Base-by-base conservation (phyloP, 2,888 invertebrate genomes). In the Malthinus flaveolus region DNA sequence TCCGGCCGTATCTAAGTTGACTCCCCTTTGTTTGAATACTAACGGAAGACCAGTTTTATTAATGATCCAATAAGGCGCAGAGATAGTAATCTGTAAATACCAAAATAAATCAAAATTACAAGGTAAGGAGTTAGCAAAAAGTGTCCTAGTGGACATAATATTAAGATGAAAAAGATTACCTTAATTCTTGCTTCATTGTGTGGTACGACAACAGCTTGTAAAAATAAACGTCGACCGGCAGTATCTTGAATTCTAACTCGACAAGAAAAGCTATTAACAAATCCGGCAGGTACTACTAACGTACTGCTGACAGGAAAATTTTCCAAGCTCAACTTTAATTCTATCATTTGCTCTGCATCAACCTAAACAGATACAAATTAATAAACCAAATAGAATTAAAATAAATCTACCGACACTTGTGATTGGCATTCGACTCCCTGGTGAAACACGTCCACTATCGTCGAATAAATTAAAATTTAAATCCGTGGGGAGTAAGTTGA, bases 11-110 rank as follows among this genome's bases (percentile, higher is more conserved):
- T 88, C 90, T 23, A 80, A 75, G 8, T 85, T 84, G 9, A 87
- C 86, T 0, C 93, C 92, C 76, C 94, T 95, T 79, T 97, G 97
- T 67, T 90, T 87, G 54, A 97, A 95, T 52, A 99, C 90, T 60
- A 99, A 81, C n/a, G 98, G 97, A 61, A 99, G 81, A 0, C 97
- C 97, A 5, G 96, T 92, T 78, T 93, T 92, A 81, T 99, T 98
- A 58, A 98, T 88, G 66, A 99, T 86, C 97, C 97, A 98, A 80
- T 90, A 96, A 1, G 93, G 91, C 1, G 93, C 91, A 47, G 88
- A 89, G 23, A 97, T 83, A 12, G 86, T 86, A 67, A 94, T 83
- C 85, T 88, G 74, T 31, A 65, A 67, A 33, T 31, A 44, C 9
- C 6, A 49, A 15, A 37, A 9, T 37, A 47, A 45, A 8, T 12